These are phyloP conservation scores for Pristionchus pacificus DNA, from an alignment of 1,140 invertebrate species.

Conservation along the genomic window DNA sequence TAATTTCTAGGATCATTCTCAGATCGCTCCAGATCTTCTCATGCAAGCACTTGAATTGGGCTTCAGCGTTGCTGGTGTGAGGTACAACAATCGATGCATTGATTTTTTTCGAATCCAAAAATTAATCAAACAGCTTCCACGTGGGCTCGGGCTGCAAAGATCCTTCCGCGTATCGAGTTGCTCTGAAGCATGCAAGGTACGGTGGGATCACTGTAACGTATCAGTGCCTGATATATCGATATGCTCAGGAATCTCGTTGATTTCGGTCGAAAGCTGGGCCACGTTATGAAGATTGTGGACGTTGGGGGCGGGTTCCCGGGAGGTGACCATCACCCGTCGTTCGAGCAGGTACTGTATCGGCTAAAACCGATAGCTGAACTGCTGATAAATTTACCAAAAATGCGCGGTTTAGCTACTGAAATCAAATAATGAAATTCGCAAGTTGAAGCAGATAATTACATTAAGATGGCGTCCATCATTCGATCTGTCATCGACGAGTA, in stretches of 20 bases:
- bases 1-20: neutral
- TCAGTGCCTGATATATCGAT: too few relatives aligned
- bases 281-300: slow-evolving; percentile 57
- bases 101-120: slow-evolving; percentile 28
- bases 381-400: too few relatives aligned
- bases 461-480: slow-evolving; percentile 69
- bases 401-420: too few relatives aligned
- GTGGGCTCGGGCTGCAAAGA: slow-evolving; percentile 63
- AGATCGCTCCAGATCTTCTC: slow-evolving; percentile 75
- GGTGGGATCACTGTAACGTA: too few relatives aligned
- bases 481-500: slow-evolving; percentile 75
- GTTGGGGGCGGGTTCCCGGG: slow-evolving; percentile 64
- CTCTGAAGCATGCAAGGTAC: slow-evolving; percentile 58
- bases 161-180: slow-evolving; percentile 59
- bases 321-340: slow-evolving; percentile 56
- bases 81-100: slow-evolving; percentile 6
- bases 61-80: slow-evolving; percentile 72
- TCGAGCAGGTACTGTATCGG: slow-evolving; percentile 56
- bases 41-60: slow-evolving; percentile 70
- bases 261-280: slow-evolving; percentile 13
- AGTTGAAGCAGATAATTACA: neutral
- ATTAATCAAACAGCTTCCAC: slow-evolving; percentile 63
- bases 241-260: too few relatives aligned
- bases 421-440: neutral
- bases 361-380: neutral